These are phyloP conservation scores for Galago senegalensis DNA, from an alignment of 2,797 vertebrate species.

Conservation along the genomic window DNA sequence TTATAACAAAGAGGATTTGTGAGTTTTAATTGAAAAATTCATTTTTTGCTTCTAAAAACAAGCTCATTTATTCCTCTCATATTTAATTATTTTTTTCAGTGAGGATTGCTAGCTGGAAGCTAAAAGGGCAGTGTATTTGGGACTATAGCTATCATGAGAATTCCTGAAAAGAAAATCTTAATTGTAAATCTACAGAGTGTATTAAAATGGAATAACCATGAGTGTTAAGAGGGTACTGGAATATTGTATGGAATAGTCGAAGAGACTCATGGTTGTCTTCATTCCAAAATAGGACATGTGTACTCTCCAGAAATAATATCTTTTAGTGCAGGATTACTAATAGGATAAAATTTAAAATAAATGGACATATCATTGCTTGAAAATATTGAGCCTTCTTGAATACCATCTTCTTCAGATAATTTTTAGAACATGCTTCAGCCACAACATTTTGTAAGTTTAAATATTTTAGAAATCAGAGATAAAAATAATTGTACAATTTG, in stretches of 20 bases:
- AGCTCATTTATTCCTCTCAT: constrained; percentile 31
- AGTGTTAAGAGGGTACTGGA: background rate
- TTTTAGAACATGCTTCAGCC: constrained; percentile 46
- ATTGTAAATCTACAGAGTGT: background rate
- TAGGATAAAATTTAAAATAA: constrained; percentile 46
- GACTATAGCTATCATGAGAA: background rate
- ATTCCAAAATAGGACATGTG: background rate
- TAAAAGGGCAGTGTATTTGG: background rate
- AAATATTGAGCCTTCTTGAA: constrained; percentile 25
- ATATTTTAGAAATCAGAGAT: background rate
- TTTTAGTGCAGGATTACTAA: constrained; percentile 44
- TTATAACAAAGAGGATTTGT: constrained; percentile 15
- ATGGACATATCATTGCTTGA: background rate
- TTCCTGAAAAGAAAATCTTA: constrained; percentile 6
- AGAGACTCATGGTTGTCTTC: background rate
- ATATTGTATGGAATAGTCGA: background rate
- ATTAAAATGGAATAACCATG: background rate
- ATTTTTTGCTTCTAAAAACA: constrained; percentile 61
- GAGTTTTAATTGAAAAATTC: constrained; percentile 56
- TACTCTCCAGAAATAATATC: background rate
- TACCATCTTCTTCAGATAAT: background rate
- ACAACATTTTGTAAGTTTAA: constrained; percentile 38
- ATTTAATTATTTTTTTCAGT: constrained; percentile 57
- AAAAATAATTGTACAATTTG: background rate
- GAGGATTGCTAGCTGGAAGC: background rate